Evolutionary conservation across 2,888 invertebrate species (phyloP), one percentile per base, ranked within the genome.

Genomic region (Macaria liturata): DNA sequence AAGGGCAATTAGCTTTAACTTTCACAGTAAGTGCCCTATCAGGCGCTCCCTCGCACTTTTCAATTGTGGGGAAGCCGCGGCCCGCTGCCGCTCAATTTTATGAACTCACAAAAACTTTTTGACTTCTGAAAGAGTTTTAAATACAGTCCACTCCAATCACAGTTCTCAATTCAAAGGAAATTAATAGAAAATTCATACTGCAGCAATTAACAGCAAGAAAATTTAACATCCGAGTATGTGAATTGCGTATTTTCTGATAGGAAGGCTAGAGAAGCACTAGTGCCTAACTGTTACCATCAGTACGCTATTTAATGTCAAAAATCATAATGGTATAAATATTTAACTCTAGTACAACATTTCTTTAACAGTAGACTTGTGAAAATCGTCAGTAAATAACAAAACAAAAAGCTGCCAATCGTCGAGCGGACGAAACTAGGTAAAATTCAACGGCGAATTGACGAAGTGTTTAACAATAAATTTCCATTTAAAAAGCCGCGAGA

Each of bases 1-100:
- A 91, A 91, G 92, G 92, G 92, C 91, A 92, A 92, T 92, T 92
- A 92, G 92, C 90, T 87, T 88, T 86, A 91, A 91, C 91, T 91
- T 91, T 91, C 88, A 89, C 90, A 86, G 88, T 85, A 90, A 90
- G 88, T 90, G 88, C 89, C 90, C 89, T 92, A 89, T 91, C 90
- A 84, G 75, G 68, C 67, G 67, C 80, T 80, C 87, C 86, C 87
- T 80, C 80, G 80, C 84, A 81, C 81, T 87, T 90, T 91, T 91
- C 91, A 91, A 91, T 91, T 91, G 90, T 84, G 87, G 91, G 89
- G 88, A 84, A 81, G 49, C 58, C 78, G 76, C 84, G 81, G 84
- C 83, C 81, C 77, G 82, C 75, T 77, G 70, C 71, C 80, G 89
- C 83, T 86, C 85, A 88, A 86, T 91, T 91, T 91, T 91, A 91